Evolutionary conservation across 1,140 invertebrate species (phyloP).

Genomic region (Cotesia vestalis): DNA sequence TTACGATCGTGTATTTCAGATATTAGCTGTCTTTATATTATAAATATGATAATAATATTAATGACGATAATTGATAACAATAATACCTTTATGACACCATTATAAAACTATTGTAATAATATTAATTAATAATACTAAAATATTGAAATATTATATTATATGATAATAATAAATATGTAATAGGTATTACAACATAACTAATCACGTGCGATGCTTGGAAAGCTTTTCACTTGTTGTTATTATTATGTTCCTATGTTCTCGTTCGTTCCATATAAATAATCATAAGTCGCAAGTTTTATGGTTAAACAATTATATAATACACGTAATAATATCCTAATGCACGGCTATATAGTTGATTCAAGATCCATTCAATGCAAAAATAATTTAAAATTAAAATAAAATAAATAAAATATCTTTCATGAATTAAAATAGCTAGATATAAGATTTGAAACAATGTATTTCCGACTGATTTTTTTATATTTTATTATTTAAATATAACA

Average conservation of each 20-base stretch:
- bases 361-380: conserved; percentile 26
- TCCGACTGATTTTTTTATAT: conserved; percentile 14
- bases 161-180: conserved; percentile 31
- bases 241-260: conserved; percentile 22
- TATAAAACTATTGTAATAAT: conserved; percentile 32
- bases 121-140: conserved; percentile 35
- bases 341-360: conserved; percentile 20
- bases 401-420: conserved; percentile 19
- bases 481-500: background rate
- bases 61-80: conserved; percentile 26
- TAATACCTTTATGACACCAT: conserved; percentile 34
- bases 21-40: conserved; percentile 36
- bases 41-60: conserved; percentile 31
- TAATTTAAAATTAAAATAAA: conserved; percentile 12
- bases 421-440: conserved; percentile 15
- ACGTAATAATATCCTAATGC: background rate
- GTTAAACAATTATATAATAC: conserved; percentile 15
- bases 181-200: conserved; percentile 36
- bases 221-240: conserved; percentile 40
- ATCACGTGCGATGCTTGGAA: conserved; percentile 41
- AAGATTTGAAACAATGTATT: conserved; percentile 17
- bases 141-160: conserved; percentile 30
- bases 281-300: conserved; percentile 25
- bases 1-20: conserved; percentile 46
- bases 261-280: conserved; percentile 4